Evolutionary conservation across 2,888 invertebrate genomes (phyloP).

Genomic region (Drosophila mimetica): DNA sequence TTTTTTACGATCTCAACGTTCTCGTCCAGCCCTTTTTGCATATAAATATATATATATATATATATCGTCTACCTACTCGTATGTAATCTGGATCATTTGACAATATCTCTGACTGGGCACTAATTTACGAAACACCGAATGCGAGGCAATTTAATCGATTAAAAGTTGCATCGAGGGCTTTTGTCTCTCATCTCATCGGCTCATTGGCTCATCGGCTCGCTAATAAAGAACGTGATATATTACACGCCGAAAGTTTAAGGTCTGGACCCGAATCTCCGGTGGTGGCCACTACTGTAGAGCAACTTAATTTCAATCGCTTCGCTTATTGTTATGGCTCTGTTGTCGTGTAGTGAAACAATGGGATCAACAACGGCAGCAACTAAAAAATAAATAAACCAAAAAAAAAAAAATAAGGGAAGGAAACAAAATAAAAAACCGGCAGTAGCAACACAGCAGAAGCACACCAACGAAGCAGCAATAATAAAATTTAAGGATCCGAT

Average conservation of each 20-base stretch:
- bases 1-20: slow-evolving; percentile 64
- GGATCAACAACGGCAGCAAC: slow-evolving; percentile 32
- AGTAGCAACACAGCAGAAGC: slow-evolving; percentile 27
- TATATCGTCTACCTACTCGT: slow-evolving; percentile 5
- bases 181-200: slow-evolving; percentile 44
- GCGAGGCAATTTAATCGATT: slow-evolving; percentile 77
- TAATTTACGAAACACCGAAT: slow-evolving; percentile 78
- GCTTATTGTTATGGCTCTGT: slow-evolving; percentile 66
- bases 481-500: slow-evolving; percentile 71
- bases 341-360: slow-evolving; percentile 64
- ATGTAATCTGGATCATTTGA: slow-evolving; percentile 26
- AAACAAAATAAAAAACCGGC: slow-evolving; percentile 6
- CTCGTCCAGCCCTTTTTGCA: background rate
- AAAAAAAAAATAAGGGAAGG: no score
- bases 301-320: slow-evolving; percentile 74
- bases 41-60: background rate
- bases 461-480: slow-evolving; percentile 69
- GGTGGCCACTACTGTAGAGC: slow-evolving; percentile 67
- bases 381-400: background rate
- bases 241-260: slow-evolving; percentile 50
- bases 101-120: slow-evolving; percentile 48
- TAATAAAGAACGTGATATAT: slow-evolving; percentile 81
- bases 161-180: slow-evolving; percentile 55
- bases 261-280: slow-evolving; percentile 25
- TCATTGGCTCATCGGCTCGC: slow-evolving; percentile 35